A percentile compares a stretch with the other conserved stretches of the same genome.
Evolutionary conservation across 2,888 invertebrate genomes (phyloP).

Genomic region (Perdita meconis): DNA sequence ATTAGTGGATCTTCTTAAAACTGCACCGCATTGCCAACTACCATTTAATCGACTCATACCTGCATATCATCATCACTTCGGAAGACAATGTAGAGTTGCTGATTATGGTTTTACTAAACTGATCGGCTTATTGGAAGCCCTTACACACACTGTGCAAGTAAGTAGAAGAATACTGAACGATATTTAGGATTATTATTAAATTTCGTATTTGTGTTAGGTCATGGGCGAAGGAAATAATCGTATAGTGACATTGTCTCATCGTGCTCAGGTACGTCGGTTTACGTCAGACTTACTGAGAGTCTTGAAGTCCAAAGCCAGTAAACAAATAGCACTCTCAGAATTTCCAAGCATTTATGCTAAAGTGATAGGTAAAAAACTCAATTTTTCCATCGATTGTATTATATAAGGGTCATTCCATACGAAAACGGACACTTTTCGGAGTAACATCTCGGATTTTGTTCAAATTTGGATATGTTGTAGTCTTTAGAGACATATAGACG

Average conservation of each 20-base stretch:
- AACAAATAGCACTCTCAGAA: conserved; percentile 89
- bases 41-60: conserved; percentile 95
- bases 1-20: conserved; percentile 93
- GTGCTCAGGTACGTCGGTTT: conserved; percentile 95
- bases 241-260: conserved; percentile 94
- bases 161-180: conserved; percentile 57
- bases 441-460: conserved; percentile 1
- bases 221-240: conserved; percentile 95
- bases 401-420: too few species aligned
- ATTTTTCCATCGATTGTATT: too few species aligned
- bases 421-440: too few species aligned
- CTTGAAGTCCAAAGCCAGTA: conserved; percentile 92
- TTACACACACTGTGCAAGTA: conserved; percentile 94
- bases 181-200: background rate
- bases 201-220: conserved; percentile 86
- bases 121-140: conserved; percentile 94
- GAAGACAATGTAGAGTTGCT: conserved; percentile 96
- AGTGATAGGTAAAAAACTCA: conserved; percentile 85
- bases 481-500: too few species aligned
- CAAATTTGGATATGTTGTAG: too few species aligned
- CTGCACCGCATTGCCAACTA: conserved; percentile 92
- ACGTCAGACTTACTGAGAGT: conserved; percentile 95
- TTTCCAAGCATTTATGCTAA: conserved; percentile 89
- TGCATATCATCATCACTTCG: conserved; percentile 98
- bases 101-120: conserved; percentile 98